phyloP scores from a whole-genome alignment of 2,113 vertebrate genomes.

The Pampusana beccarii region DNA sequence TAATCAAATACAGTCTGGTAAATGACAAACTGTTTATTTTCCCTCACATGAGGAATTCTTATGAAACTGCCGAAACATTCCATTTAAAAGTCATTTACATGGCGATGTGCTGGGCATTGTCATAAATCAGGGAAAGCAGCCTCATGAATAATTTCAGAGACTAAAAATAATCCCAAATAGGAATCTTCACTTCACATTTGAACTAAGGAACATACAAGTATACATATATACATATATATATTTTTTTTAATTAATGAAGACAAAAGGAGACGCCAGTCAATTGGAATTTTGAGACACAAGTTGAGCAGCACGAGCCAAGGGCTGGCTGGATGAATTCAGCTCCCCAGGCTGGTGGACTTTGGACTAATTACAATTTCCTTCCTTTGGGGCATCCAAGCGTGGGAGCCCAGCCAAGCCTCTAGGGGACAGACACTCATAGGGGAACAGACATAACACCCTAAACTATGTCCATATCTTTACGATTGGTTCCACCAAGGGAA shows the following conservation, averaged over 20 bases:
- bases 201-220: neutral
- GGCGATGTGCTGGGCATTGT: neutral
- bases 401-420: neutral
- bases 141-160: conserved; percentile 34
- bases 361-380: neutral
- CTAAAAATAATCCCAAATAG: conserved; percentile 34
- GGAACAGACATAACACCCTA: neutral
- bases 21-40: conserved; percentile 41
- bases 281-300: neutral
- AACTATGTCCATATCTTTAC: neutral
- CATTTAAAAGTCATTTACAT: conserved; percentile 33
- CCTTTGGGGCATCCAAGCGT: neutral
- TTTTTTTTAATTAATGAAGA: neutral
- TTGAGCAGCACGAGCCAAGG: neutral
- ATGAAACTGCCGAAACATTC: conserved; percentile 36
- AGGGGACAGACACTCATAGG: neutral
- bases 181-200: neutral
- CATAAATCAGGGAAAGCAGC: conserved; percentile 19
- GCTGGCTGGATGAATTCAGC: neutral
- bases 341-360: neutral
- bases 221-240: fast-evolving
- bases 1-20: neutral
- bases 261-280: neutral
- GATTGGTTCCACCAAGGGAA: neutral
- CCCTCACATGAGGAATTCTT: conserved; percentile 35